Evolutionary conservation across 1,140 invertebrate genomes (phyloP), one percentile per base, ranked within the genome.

Genomic region (Drosophila yakuba): DNA sequence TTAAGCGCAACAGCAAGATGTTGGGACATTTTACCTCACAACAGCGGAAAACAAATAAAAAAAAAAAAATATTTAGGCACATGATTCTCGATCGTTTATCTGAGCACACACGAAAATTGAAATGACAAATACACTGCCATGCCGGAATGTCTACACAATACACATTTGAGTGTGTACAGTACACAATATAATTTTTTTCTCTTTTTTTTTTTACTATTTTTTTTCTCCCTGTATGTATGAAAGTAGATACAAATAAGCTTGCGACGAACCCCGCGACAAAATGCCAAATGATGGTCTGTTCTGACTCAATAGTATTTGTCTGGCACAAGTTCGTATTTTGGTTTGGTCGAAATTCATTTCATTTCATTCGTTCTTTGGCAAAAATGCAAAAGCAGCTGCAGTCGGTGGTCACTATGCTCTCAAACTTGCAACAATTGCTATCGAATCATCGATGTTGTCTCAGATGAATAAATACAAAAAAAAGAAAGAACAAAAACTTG

Each of bases 61-160:
- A 20, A 17, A n/a, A n/a, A 51, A 14, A 62, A 44, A 38, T 60
- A 77, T 56, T 38, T 45, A 62, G 69, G 76, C 80, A 76, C 80
- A 84, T 84, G 80, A 84, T 80, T 84, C 78, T 58, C 32, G 64
- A 57, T 45, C 28, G 32, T 77, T 80, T 84, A 84, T 84, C 76
- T 84, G 36, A 64, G 63, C 63, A 64, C 76, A 79, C 60, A 79
- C 54, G 76, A 67, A 72, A 83, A 80, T 84, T 77, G 55, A 80
- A 74, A 84, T 62, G 62, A 74, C 76, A 83, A 83, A 83, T 78
- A 84, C 25, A 61, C 44, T 57, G 38, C 15, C 55, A 67, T 36
- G 59, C 32, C 55, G 50, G 52, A 59, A 66, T 57, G 50, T 35
- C 66, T 60, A 23, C 36, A 11, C 50, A 38, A 28, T 39, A n/a